Evolutionary conservation across 2,113 vertebrate species (phyloP).

Genomic region (Phoxinus phoxinus): DNA sequence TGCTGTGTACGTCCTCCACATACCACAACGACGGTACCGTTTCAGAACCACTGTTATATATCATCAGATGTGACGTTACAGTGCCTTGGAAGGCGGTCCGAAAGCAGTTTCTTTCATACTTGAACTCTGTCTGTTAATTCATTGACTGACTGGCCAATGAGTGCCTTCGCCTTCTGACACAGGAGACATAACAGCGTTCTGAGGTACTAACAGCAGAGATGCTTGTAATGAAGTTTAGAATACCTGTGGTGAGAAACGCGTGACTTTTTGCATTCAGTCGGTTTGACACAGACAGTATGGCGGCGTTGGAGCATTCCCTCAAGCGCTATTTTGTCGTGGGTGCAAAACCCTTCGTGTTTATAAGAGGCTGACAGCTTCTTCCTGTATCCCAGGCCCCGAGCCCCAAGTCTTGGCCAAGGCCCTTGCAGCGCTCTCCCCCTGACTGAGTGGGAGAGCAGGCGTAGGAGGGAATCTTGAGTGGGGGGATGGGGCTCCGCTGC

Average conservation of each 20-base stretch:
- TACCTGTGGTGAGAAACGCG: slow-evolving; percentile 22
- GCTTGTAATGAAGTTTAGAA: slow-evolving; percentile 34
- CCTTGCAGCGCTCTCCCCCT: slow-evolving; percentile 35
- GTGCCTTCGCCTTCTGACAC: background rate
- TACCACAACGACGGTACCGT: background rate
- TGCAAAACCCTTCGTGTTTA: slow-evolving; percentile 75
- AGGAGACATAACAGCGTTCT: background rate
- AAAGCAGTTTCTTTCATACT: background rate
- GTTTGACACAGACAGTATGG: slow-evolving; percentile 39
- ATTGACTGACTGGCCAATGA: background rate
- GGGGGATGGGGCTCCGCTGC: slow-evolving; percentile 60
- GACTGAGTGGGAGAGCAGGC: slow-evolving; percentile 58
- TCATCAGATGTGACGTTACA: background rate
- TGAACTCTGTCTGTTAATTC: background rate
- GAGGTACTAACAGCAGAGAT: slow-evolving; percentile 22
- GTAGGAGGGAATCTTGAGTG: slow-evolving; percentile 69
- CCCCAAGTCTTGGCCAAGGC: slow-evolving; percentile 45
- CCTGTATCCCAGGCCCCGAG: slow-evolving; percentile 74
- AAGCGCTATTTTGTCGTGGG: slow-evolving; percentile 63
- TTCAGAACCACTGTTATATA: background rate
- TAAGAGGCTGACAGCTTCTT: slow-evolving; percentile 77
- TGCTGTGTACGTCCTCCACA: background rate
- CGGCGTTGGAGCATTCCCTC: slow-evolving; percentile 28
- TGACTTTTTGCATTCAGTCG: slow-evolving; percentile 11
- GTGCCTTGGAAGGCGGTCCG: slow-evolving; percentile 4